Conservation (phyloP, 2,888 invertebrate genomes). For the Lacanobia wlatinum region DNA sequence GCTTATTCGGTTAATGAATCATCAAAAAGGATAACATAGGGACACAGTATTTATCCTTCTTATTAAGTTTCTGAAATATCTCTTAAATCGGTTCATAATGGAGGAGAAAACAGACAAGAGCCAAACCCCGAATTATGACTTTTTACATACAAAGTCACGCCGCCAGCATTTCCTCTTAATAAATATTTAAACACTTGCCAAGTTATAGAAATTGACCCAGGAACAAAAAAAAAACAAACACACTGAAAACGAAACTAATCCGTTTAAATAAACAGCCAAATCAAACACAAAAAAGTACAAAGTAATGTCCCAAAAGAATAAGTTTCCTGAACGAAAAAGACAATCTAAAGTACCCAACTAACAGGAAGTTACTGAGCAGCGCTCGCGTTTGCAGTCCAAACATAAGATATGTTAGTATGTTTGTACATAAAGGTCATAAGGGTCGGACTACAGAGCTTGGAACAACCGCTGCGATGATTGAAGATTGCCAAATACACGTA, state of each 20-base stretch:
- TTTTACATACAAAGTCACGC: too few relatives aligned
- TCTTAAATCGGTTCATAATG: too few relatives aligned
- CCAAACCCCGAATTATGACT: too few relatives aligned
- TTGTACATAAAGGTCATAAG: conserved; percentile 31
- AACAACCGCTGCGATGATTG: not conserved
- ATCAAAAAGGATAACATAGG: too few relatives aligned
- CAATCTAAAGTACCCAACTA: conserved; percentile 68
- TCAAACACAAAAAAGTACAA: conserved; percentile 24
- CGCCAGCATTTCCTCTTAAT: too few relatives aligned
- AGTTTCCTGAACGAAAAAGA: conserved; percentile 61
- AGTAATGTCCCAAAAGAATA: conserved; percentile 39
- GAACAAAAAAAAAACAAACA: not conserved
- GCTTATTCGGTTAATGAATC: too few relatives aligned
- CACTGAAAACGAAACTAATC: not conserved
- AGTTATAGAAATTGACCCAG: not conserved
- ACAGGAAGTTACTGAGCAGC: conserved; percentile 65
- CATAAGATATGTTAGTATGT: conserved; percentile 2
- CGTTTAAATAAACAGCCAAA: not conserved
- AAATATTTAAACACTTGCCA: not conserved
- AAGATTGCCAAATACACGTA: too few relatives aligned
- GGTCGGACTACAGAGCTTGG: conserved; percentile 32
- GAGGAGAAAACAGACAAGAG: too few relatives aligned
- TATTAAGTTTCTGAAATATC: too few relatives aligned
- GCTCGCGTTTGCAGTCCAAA: conserved; percentile 47
- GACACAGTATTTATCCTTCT: too few relatives aligned